Conservation (phyloP, 92 coral and sea anemone species). For the Anthopleura xanthogrammica region DNA sequence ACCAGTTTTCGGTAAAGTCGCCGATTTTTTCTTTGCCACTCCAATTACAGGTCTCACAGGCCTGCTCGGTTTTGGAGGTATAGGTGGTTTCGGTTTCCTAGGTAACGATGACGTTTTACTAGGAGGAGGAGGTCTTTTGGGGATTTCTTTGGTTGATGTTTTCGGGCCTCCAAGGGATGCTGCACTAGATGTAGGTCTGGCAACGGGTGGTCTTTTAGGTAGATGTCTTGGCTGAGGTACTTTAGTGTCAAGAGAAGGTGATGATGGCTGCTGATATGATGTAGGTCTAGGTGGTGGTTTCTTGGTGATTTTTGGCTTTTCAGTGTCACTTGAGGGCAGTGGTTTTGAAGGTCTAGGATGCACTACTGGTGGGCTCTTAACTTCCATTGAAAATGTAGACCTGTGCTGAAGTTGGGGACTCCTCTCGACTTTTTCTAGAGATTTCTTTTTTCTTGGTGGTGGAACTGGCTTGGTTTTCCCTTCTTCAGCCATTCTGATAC, state of each 20-base stretch:
- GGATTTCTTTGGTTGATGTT: conserved; percentile 6
- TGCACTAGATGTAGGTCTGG: neutral
- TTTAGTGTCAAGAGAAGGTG: conserved; percentile 14
- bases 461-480: conserved; percentile 33
- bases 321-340: neutral
- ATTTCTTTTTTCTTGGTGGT: conserved; percentile 31
- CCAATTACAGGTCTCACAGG: neutral
- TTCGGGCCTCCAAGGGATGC: neutral
- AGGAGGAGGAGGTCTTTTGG: conserved; percentile 43
- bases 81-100: conserved; percentile 59
- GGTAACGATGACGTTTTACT: conserved; percentile 42
- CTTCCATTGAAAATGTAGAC: neutral
- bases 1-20: conserved; percentile 30
- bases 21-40: conserved; percentile 4
- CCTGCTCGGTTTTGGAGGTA: conserved; percentile 67
- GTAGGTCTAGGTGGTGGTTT: conserved; percentile 38
- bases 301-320: conserved; percentile 17
- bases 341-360: neutral
- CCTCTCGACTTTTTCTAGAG: conserved; percentile 5
- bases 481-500: conserved; percentile 2
- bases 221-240: conserved; percentile 11
- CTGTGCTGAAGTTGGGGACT: conserved; percentile 17
- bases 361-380: conserved; percentile 18
- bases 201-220: neutral
- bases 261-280: conserved; percentile 6